phyloP scores from a whole-genome alignment of 2,797 vertebrate genomes.

The Cyclopterus lumpus region DNA sequence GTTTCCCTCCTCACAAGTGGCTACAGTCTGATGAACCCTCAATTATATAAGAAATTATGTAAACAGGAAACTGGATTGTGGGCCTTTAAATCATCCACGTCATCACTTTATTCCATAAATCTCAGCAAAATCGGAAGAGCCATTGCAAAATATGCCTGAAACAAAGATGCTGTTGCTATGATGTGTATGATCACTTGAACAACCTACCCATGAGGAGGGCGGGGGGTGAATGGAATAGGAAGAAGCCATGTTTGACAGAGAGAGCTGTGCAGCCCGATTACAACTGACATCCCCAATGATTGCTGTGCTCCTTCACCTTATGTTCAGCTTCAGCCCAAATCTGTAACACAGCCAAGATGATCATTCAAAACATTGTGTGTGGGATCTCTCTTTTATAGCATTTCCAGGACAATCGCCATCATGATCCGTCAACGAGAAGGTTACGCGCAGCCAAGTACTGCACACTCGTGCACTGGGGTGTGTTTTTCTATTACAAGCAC shows the following conservation, averaged over 20 bases:
- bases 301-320: conserved; percentile 20
- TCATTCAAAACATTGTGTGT: neutral
- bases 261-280: conserved; percentile 45
- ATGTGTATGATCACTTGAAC: conserved; percentile 17
- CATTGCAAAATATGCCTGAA: neutral
- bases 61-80: conserved; percentile 31
- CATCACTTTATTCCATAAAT: neutral
- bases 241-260: conserved; percentile 30
- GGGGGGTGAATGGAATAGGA: conserved; percentile 47
- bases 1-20: conserved; percentile 16
- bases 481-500: conserved; percentile 27
- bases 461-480: neutral
- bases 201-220: conserved; percentile 7
- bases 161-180: conserved; percentile 14
- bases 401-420: neutral
- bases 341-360: conserved; percentile 12
- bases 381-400: neutral
- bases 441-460: conserved; percentile 3
- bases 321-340: conserved; percentile 17
- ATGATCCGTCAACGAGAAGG: conserved; percentile 11
- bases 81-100: conserved; percentile 14
- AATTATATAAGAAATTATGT: neutral
- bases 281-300: conserved; percentile 34
- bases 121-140: conserved; percentile 1
- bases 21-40: neutral